These are phyloP conservation scores for Semotilus atromaculatus DNA, from an alignment of 2,797 vertebrate species.

Conservation along the genomic window DNA sequence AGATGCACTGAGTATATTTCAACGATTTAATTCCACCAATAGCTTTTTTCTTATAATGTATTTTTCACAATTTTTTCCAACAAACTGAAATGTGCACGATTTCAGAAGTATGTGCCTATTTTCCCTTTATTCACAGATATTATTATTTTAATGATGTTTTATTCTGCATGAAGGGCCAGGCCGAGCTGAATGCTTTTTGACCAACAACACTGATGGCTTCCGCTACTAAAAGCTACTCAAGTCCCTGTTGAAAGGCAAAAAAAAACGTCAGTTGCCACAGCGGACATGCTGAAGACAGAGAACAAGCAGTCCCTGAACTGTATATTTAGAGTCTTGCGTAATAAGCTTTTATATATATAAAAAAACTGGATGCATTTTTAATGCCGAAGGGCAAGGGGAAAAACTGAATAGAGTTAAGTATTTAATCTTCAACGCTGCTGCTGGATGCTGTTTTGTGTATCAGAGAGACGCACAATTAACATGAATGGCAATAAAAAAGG, in stretches of 20 bases:
- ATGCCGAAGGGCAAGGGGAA: slow-evolving; percentile 62
- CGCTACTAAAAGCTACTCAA: slow-evolving; percentile 34
- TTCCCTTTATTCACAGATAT: slow-evolving; percentile 22
- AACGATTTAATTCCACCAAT: not conserved
- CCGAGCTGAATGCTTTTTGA: slow-evolving; percentile 32
- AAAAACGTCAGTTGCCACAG: slow-evolving; percentile 47
- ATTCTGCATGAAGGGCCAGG: slow-evolving; percentile 13
- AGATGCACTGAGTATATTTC: not conserved
- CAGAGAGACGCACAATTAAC: not conserved
- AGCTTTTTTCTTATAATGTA: not conserved
- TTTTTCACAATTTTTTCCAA: not conserved
- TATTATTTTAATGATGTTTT: slow-evolving; percentile 16
- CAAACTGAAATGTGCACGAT: not conserved
- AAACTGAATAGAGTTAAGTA: slow-evolving; percentile 75
- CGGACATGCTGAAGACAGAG: slow-evolving; percentile 53
- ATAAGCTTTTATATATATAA: slow-evolving; percentile 75
- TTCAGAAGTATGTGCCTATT: not conserved
- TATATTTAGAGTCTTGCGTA: slow-evolving; percentile 81
- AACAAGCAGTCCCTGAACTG: slow-evolving; percentile 67
- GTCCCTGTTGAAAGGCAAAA: not conserved
- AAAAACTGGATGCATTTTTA: slow-evolving; percentile 74
- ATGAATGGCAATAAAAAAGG: slow-evolving; percentile 32
- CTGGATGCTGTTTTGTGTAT: slow-evolving; percentile 49
- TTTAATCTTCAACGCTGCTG: slow-evolving; percentile 77
- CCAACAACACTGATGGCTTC: slow-evolving; percentile 3